Evolutionary conservation across 2,888 invertebrate genomes (phyloP).

Genomic region (Brachylomia viminalis): DNA sequence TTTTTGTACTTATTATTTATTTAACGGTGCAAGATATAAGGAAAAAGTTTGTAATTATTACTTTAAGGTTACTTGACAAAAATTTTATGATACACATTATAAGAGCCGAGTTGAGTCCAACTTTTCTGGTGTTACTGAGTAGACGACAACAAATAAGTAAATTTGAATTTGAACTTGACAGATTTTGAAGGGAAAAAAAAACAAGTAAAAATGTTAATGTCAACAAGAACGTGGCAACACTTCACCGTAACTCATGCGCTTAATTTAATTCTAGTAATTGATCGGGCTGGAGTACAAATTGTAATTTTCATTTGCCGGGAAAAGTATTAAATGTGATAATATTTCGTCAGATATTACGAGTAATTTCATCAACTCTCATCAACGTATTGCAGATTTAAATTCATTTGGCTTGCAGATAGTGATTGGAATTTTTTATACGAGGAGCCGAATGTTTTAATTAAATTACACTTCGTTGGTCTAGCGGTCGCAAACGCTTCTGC

Average conservation of each 20-base stretch:
- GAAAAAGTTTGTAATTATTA: not conserved
- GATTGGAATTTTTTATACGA: not conserved
- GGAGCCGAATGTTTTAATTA: not conserved
- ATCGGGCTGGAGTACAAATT: conserved; percentile 6
- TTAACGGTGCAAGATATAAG: no score
- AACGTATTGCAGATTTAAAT: conserved; percentile 9
- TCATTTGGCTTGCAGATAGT: not conserved
- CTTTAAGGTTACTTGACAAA: not conserved
- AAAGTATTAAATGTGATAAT: conserved; percentile 9
- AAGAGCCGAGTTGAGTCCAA: not conserved
- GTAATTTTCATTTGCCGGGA: conserved; percentile 4
- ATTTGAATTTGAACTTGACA: no score
- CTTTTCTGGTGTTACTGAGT: not conserved
- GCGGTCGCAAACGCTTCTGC: no score
- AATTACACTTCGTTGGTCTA: not conserved
- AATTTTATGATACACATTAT: not conserved
- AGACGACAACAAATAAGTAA: no score
- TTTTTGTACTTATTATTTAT: no score
- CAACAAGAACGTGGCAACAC: not conserved
- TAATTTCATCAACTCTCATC: conserved; percentile 9
- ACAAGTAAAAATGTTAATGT: not conserved
- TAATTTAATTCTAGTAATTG: conserved; percentile 1
- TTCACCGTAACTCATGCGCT: not conserved
- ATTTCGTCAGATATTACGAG: conserved; percentile 6
- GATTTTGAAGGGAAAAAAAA: not conserved